Percentiles rank a stretch among this genome's conserved stretches.
Conservation (phyloP, 1,140 invertebrate genomes). For the Penaeus japonicus region DNA sequence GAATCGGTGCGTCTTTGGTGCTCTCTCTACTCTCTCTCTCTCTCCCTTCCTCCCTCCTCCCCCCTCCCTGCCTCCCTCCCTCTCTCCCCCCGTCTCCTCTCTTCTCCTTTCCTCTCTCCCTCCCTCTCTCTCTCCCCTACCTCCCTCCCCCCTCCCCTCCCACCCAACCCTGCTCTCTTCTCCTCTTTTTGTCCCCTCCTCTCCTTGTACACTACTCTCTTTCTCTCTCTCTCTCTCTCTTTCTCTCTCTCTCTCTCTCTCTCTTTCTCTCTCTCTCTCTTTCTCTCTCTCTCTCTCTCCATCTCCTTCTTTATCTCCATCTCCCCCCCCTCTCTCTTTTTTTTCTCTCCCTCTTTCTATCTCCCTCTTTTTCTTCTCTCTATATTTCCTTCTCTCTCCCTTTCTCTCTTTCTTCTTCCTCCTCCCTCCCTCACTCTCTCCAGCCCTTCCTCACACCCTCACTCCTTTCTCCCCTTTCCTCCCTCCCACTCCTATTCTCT, state of each 20-base stretch:
- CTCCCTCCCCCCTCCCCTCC: not conserved
- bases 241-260: not conserved
- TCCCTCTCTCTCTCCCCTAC: not conserved
- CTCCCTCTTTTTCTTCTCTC: not conserved
- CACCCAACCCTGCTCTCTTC: not conserved
- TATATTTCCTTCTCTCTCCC: not conserved
- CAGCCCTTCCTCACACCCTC: too few species aligned
- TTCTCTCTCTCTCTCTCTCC: not conserved
- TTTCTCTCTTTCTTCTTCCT: not conserved
- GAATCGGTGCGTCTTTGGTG: too few species aligned
- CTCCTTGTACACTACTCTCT: not conserved
- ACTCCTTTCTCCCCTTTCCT: not conserved
- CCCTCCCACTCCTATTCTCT: not conserved
- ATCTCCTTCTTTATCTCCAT: not conserved
- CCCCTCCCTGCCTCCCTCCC: not conserved
- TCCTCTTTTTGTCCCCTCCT: not conserved
- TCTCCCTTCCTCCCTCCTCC: not conserved
- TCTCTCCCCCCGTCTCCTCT: not conserved
- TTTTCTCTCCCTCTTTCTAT: not conserved
- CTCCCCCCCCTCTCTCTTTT: not conserved
- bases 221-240: not conserved
- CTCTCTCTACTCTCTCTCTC: slow-evolving; percentile 8
- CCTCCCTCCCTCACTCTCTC: not conserved
- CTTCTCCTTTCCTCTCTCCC: not conserved
- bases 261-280: not conserved